Conservation (phyloP, 2,888 invertebrate genomes). For the Copidosoma aretas region DNA sequence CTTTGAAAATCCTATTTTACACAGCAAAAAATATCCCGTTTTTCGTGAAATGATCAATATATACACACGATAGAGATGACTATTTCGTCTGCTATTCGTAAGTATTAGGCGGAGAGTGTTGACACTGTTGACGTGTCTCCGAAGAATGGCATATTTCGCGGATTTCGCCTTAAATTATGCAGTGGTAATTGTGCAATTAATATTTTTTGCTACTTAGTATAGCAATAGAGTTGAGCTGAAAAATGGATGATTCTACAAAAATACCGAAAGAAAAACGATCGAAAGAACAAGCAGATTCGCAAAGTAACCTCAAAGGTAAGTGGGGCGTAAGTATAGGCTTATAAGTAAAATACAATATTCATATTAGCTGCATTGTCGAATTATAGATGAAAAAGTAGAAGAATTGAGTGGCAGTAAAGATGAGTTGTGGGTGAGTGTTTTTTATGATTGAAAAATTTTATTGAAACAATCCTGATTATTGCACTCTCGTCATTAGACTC, state of each 20-base stretch:
- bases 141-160: too few species aligned
- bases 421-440: constrained; percentile 15
- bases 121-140: background rate
- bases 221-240: constrained; percentile 15
- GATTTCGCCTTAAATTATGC: too few species aligned
- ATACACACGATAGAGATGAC: too few species aligned
- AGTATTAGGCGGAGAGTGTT: background rate
- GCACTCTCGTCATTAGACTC: background rate
- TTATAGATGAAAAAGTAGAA: constrained; percentile 19
- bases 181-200: too few species aligned
- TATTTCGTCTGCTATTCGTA: too few species aligned
- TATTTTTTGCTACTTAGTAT: background rate
- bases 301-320: constrained; percentile 34
- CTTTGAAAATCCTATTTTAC: too few species aligned
- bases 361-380: background rate
- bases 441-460: constrained; percentile 2
- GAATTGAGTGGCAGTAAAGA: constrained; percentile 10
- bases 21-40: too few species aligned
- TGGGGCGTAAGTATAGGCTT: constrained; percentile 8
- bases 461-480: background rate
- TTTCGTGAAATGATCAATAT: too few species aligned
- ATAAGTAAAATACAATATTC: constrained; percentile 11
- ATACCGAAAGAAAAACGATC: constrained; percentile 9
- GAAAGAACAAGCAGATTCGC: constrained; percentile 8
- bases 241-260: constrained; percentile 31